Base-by-base conservation (phyloP, 2,797 vertebrate species). In the Poeciliopsis infans region DNA sequence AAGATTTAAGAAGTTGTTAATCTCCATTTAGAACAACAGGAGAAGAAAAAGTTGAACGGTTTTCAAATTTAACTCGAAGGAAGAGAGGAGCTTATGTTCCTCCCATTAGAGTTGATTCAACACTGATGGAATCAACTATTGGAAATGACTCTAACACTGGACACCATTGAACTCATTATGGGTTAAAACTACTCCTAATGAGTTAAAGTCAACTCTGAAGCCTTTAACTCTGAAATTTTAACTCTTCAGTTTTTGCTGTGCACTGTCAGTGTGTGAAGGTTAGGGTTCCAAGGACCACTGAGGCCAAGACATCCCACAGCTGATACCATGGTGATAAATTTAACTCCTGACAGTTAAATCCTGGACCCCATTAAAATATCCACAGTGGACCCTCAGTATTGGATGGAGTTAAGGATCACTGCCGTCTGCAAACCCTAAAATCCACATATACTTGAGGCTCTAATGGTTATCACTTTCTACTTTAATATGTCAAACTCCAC, bases 81-180 rank as follows among this genome's bases (percentile, higher is more conserved):
- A 66, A 20, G 33, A 66, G 39, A 41, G 39, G 57, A 31, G 57
- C 28, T 61, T 61, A 61, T 61, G 23, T 18, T 51, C 6, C 47
- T 51, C 16, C 43, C 12, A 45, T 45, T 4, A 59, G 55, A 8
- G n/a, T 15, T 46, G 13, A 15, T 46, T 39, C 18, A 51, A 51
- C 28, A 73, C 71, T 0, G 33, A 4, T 11, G 10, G 31, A 72
- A 31, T 15, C 11, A 66, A 45, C 64, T 70, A 51, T 47, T 28
- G 53, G 4, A 75, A 80, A 49, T 47, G 71, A 57, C 49, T 1
- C 55, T 15, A 74, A 79, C 46, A 53, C 71, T 74, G 71, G 12
- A 8, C 25, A 16, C 59, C n/a, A 68, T 68, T 79, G 18, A 25
- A 68, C 31, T 53, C 59, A 4, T 3, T 13, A 70, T 28, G 5